Evolutionary conservation across 2,888 invertebrate species (phyloP).

Genomic region (Torymus tubicola): DNA sequence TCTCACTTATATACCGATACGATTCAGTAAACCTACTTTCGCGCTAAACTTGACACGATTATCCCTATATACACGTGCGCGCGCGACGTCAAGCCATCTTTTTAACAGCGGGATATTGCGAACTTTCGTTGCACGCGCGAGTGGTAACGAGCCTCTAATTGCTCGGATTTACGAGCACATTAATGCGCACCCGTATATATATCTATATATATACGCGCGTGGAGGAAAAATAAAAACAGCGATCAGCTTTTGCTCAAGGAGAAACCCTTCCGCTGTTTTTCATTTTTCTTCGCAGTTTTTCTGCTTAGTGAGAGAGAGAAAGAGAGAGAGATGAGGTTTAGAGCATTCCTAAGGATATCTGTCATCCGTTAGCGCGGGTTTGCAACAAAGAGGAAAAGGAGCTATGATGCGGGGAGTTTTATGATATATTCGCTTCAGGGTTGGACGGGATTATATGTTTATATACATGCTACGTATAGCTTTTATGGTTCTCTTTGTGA

Average conservation of each 20-base stretch:
- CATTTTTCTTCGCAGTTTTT: constrained; percentile 16
- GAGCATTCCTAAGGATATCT: constrained; percentile 35
- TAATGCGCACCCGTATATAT: constrained; percentile 47
- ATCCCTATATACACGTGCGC: neutral
- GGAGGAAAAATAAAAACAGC: constrained; percentile 3
- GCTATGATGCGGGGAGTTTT: constrained; percentile 1
- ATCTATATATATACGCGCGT: too few relatives aligned
- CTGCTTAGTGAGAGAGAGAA: neutral
- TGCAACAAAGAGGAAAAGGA: constrained; percentile 32
- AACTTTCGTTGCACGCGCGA: constrained; percentile 62
- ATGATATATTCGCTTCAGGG: constrained; percentile 25
- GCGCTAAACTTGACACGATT: constrained; percentile 53
- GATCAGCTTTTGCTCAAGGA: constrained; percentile 57
- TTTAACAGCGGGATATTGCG: constrained; percentile 24
- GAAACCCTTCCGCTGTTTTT: constrained; percentile 57
- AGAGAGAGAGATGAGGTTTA: constrained; percentile 21
- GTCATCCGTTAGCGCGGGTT: constrained; percentile 34
- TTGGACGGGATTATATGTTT: neutral
- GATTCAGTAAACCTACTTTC: constrained; percentile 25
- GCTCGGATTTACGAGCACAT: constrained; percentile 68
- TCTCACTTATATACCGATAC: neutral
- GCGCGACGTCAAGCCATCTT: neutral
- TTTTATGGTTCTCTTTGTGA: too few relatives aligned
- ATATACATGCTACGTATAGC: too few relatives aligned
- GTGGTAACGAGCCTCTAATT: constrained; percentile 64